Conservation (phyloP, 2,888 invertebrate species). For the Anorthoa munda region DNA sequence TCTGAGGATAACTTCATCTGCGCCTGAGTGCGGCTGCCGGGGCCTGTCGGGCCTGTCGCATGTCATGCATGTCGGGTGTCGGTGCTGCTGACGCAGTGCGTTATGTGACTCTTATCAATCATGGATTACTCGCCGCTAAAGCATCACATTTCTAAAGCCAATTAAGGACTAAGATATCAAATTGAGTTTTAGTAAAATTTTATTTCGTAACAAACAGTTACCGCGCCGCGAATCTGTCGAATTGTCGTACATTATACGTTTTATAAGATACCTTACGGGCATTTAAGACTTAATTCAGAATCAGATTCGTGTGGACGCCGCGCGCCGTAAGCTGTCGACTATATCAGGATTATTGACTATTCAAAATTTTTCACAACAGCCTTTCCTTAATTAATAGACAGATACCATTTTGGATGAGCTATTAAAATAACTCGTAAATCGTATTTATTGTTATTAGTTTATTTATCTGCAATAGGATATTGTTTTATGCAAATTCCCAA, state of each 20-base stretch:
- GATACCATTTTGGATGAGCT: slow-evolving; percentile 50
- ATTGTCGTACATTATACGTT: slow-evolving; percentile 77
- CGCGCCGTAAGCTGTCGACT: slow-evolving; percentile 77
- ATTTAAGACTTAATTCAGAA: slow-evolving; percentile 79
- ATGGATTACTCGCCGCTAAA: slow-evolving; percentile 64
- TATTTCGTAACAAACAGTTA: slow-evolving; percentile 69
- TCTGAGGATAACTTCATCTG: slow-evolving; percentile 54
- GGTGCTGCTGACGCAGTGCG: slow-evolving; percentile 27
- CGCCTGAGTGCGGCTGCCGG: slow-evolving; percentile 26
- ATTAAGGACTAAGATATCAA: slow-evolving; percentile 72
- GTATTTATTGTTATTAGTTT: slow-evolving; percentile 60
- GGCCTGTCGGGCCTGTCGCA: slow-evolving; percentile 13
- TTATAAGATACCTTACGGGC: slow-evolving; percentile 68
- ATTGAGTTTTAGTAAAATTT: slow-evolving; percentile 73
- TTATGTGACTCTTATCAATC: slow-evolving; percentile 66
- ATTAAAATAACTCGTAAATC: slow-evolving; percentile 63
- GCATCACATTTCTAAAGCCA: slow-evolving; percentile 73
- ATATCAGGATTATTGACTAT: slow-evolving; percentile 77
- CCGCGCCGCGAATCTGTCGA: slow-evolving; percentile 66
- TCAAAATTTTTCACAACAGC: slow-evolving; percentile 70
- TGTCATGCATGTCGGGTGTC: not conserved
- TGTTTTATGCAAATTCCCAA: slow-evolving; percentile 62
- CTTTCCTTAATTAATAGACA: slow-evolving; percentile 67
- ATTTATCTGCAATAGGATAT: slow-evolving; percentile 60
- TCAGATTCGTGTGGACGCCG: slow-evolving; percentile 71